Evolutionary conservation across 2,113 vertebrate species (phyloP).

Genomic region (Phaethornis superciliosus): DNA sequence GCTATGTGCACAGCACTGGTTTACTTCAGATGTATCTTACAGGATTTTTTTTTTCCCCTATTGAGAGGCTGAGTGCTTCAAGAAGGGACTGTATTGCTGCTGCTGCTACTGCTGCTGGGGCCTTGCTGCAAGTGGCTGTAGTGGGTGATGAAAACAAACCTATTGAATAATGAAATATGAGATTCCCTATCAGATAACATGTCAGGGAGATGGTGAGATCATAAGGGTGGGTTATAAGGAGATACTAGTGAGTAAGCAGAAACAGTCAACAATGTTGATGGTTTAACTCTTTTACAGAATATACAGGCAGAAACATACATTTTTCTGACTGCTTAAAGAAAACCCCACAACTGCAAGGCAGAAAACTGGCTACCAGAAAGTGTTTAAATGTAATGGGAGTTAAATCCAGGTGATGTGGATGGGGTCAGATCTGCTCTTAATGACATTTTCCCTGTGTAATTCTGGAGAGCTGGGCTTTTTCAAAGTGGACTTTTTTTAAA

Average conservation of each 20-base stretch:
- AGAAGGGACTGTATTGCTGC: not conserved
- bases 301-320: not conserved
- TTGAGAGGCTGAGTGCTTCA: not conserved
- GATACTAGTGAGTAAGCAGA: not conserved
- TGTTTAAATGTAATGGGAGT: not conserved
- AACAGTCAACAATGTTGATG: accelerated
- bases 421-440: not conserved
- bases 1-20: not conserved
- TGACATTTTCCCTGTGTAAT: not conserved
- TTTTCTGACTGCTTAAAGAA: not conserved
- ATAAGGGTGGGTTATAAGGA: not conserved
- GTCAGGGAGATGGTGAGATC: not conserved
- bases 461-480: not conserved
- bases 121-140: not conserved
- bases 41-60: not conserved
- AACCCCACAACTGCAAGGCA: not conserved
- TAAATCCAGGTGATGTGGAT: not conserved
- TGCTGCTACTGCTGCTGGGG: not conserved
- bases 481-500: not conserved
- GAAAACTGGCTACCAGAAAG: not conserved
- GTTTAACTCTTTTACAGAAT: not conserved
- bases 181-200: conserved; percentile 30
- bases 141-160: conserved; percentile 11
- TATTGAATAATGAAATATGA: conserved; percentile 29
- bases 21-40: not conserved